Evolutionary conservation across 2,797 vertebrate genomes (phyloP).

Genomic region (Poeciliopsis paucimaculata): DNA sequence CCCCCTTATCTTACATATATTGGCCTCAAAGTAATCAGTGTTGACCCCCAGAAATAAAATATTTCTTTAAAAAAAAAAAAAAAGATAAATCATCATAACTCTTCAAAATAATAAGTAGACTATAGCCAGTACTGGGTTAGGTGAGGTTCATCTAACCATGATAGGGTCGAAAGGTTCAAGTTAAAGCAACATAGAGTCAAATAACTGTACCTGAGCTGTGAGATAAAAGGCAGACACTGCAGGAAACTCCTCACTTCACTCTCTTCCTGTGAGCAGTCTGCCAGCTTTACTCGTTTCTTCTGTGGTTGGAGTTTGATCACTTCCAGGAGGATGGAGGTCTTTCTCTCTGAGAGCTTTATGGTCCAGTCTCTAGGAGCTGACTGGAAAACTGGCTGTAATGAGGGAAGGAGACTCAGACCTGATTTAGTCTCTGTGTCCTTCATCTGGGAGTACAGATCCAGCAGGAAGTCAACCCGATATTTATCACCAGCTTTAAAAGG

Average conservation of each 20-base stretch:
- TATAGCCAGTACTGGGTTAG: not conserved
- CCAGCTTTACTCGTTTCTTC: slow-evolving; percentile 2
- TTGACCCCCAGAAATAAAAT: not conserved
- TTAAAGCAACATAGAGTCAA: not conserved
- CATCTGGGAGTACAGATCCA: not conserved
- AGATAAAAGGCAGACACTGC: slow-evolving; percentile 46
- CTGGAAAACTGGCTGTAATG: slow-evolving; percentile 1
- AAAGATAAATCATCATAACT: not conserved
- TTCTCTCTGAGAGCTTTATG: not conserved
- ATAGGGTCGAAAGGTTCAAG: not conserved
- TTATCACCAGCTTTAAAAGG: not conserved
- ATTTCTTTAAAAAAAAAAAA: too few relatives aligned
- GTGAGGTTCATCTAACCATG: not conserved
- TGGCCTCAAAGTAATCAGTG: not conserved
- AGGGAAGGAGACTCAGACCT: slow-evolving; percentile 17
- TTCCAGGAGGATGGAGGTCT: not conserved
- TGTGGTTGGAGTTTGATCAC: slow-evolving; percentile 21
- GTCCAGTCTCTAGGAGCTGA: not conserved
- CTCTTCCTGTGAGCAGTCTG: not conserved
- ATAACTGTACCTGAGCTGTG: slow-evolving; percentile 9
- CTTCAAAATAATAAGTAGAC: too few relatives aligned
- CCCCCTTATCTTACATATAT: not conserved
- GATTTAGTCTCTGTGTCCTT: not conserved
- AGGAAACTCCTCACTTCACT: slow-evolving; percentile 9
- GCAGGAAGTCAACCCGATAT: not conserved